Conservation (phyloP, 2,888 invertebrate species). For the Sussaba pulchella region DNA sequence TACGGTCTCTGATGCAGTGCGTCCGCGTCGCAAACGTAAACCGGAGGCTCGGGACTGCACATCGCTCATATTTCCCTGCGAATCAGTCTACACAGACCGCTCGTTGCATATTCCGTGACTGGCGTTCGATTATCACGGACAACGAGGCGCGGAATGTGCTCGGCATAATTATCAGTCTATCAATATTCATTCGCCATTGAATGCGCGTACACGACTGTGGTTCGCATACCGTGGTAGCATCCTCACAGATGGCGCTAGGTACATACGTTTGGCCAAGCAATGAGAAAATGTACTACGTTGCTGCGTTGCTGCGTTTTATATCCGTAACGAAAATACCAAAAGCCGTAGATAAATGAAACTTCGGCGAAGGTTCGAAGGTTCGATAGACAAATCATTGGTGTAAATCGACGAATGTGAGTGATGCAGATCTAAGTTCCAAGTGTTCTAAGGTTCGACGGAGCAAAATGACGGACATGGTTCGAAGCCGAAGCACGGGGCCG, state of each 20-base stretch:
- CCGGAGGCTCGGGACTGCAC: slow-evolving; percentile 49
- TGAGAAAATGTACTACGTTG: slow-evolving; percentile 7
- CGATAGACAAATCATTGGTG: not conserved
- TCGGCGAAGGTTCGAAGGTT: not conserved
- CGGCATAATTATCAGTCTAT: slow-evolving; percentile 71
- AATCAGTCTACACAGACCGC: slow-evolving; percentile 57
- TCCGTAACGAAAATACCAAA: too few relatives aligned
- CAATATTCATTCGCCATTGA: slow-evolving; percentile 73
- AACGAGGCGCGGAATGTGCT: slow-evolving; percentile 67
- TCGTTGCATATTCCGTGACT: slow-evolving; percentile 63
- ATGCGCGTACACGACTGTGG: slow-evolving; percentile 62
- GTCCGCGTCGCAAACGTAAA: slow-evolving; percentile 8
- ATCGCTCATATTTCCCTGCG: slow-evolving; percentile 64
- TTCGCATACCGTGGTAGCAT: slow-evolving; percentile 51
- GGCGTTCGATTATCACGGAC: slow-evolving; percentile 63
- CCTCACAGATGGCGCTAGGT: not conserved
- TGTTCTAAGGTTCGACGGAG: too few relatives aligned
- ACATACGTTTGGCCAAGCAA: not conserved
- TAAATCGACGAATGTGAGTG: too few relatives aligned
- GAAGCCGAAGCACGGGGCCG: too few relatives aligned
- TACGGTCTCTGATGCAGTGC: not conserved
- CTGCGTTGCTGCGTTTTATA: not conserved
- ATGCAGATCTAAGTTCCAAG: too few relatives aligned
- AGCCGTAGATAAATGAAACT: too few relatives aligned
- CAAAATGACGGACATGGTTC: too few relatives aligned